These are phyloP conservation scores for Diceros bicornis DNA, from an alignment of 2,797 vertebrate genomes.

Conservation along the genomic window DNA sequence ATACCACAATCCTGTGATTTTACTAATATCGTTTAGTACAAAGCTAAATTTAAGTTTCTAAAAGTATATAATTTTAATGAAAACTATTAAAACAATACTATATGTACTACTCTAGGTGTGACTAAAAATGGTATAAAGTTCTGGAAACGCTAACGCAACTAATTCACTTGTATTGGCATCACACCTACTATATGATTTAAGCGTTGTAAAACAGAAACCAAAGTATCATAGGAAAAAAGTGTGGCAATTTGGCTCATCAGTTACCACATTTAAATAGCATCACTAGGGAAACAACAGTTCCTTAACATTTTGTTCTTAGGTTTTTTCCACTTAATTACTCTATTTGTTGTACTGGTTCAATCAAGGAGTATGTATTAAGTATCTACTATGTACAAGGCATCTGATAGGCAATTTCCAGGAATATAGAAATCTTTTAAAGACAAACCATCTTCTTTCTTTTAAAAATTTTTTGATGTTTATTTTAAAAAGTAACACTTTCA, in stretches of 20 bases:
- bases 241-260: background rate
- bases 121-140: slow-evolving; percentile 10
- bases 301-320: background rate
- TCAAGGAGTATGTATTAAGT: background rate
- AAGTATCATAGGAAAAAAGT: slow-evolving; percentile 31
- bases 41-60: slow-evolving; percentile 35
- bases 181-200: background rate
- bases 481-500: slow-evolving; percentile 33
- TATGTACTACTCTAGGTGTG: background rate
- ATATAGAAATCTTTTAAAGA: slow-evolving; percentile 21
- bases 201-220: slow-evolving; percentile 16
- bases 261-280: slow-evolving; percentile 15
- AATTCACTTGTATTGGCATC: background rate
- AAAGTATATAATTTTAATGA: slow-evolving; percentile 5
- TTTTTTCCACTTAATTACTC: slow-evolving; percentile 31
- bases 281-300: background rate
- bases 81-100: slow-evolving; percentile 42
- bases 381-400: background rate
- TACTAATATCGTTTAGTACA: background rate
- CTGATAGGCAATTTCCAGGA: background rate
- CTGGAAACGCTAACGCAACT: background rate
- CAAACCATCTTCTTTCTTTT: background rate
- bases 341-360: background rate
- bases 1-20: slow-evolving; percentile 2
- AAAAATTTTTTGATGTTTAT: background rate